Evolutionary conservation across 2,797 vertebrate genomes (phyloP), one percentile per base, ranked within the genome.

Genomic region (Cirrhinus molitorella): DNA sequence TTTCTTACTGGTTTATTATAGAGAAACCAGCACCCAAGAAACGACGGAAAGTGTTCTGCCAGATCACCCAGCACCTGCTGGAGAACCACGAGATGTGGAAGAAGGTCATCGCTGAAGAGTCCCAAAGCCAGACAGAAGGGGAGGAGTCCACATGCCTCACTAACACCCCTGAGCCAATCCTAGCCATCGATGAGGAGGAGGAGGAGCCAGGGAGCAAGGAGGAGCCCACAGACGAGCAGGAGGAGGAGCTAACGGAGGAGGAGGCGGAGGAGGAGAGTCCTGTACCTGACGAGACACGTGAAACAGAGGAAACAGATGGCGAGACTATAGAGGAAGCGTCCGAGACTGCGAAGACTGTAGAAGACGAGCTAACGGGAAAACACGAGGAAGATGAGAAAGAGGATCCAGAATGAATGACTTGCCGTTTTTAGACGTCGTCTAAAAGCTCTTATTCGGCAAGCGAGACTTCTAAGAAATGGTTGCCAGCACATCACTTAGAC

Each of bases 11-110:
- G 34, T 55, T 51, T 51, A 9, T 68, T 72, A 1, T 85, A 96
- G 95, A 95, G 89, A 95, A 93, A 92, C 79, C 80, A 71, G 85
- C 87, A 5, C 74, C 88, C 49, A 94, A 95, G 90, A 98, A 96
- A 90, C 95, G 96, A 91, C 96, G 96, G 89, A 98, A 97, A 94
- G 95, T 96, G 85, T 98, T 97, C 93, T 98, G 98, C 89, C 97
- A 97, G 91, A 99, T 99, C 90, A 97, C 96, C 11, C 97, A 99
- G 78, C 97, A 99, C 90, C 94, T 99, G 80, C 85, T 99, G 85
- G 96, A 99, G 91, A 99, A 99, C 93, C 97, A 99, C 76, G 95
- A 97, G 87, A 99, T 99, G 98, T 99, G 98, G 98, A 98, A 98
- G 94, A 97, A 97, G 83, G 97, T 98, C 83, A 98, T 98, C 0